Evolutionary conservation across 2,888 invertebrate species (phyloP).

Genomic region (Noctua janthe): DNA sequence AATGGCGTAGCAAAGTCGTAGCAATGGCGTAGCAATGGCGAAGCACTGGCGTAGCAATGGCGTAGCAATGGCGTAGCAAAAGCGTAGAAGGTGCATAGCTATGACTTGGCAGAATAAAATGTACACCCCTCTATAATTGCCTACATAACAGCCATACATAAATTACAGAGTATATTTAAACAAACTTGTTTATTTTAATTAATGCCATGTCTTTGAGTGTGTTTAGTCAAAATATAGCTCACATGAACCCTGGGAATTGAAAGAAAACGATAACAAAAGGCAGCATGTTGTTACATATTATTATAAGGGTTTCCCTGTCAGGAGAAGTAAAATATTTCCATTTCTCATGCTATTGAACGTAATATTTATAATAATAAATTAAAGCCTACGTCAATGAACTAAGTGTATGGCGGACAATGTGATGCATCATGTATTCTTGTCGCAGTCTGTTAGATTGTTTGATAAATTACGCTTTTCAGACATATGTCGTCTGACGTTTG

Average conservation of each 20-base stretch:
- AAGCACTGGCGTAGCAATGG: neutral
- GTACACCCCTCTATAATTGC: neutral
- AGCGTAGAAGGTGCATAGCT: neutral
- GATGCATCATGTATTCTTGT: conserved; percentile 23
- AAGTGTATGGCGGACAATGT: neutral
- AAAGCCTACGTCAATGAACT: neutral
- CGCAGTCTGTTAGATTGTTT: conserved; percentile 11
- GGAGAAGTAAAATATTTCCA: neutral
- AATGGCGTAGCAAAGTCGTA: neutral
- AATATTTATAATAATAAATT: neutral
- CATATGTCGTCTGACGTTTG: too few relatives aligned
- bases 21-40: fast-evolving
- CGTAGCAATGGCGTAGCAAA: neutral
- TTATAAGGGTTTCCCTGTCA: neutral
- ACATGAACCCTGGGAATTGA: neutral
- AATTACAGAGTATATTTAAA: neutral
- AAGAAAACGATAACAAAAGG: neutral
- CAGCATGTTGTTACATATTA: neutral
- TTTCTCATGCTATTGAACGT: neutral
- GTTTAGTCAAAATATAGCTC: neutral
- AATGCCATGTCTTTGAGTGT: neutral
- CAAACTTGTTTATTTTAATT: neutral
- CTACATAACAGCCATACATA: neutral
- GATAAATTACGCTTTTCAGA: conserved; percentile 15
- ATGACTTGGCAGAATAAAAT: neutral